Conservation (phyloP, 2,888 invertebrate genomes). For the Mongoloraphidia duomilia region DNA sequence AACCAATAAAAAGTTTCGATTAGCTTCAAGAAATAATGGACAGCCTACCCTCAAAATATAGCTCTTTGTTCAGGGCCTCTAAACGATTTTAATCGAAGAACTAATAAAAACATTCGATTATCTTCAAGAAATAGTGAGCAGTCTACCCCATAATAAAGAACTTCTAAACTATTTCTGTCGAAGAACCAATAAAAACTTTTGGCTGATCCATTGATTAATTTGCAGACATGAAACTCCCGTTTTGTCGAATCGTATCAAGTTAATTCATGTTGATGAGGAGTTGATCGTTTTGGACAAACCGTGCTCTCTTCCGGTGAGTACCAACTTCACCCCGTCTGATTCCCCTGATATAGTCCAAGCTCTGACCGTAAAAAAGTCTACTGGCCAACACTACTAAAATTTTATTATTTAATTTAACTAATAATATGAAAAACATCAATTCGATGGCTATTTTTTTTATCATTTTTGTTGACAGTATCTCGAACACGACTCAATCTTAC, state of each 20-base stretch:
- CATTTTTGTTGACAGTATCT: too few species aligned
- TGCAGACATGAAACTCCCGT: constrained; percentile 80
- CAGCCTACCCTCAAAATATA: neutral
- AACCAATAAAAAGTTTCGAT: too few species aligned
- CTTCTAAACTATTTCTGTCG: neutral
- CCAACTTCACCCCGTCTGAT: constrained; percentile 13
- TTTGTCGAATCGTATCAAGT: constrained; percentile 61
- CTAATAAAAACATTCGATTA: too few species aligned
- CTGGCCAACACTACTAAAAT: too few species aligned
- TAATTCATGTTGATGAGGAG: constrained; percentile 72
- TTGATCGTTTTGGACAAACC: constrained; percentile 82
- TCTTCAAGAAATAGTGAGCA: too few species aligned
- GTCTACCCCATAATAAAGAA: neutral
- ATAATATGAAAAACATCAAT: too few species aligned
- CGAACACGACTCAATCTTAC: too few species aligned
- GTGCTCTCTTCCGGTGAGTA: constrained; percentile 75
- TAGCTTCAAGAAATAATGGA: too few species aligned
- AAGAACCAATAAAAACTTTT: neutral
- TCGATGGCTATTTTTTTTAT: too few species aligned
- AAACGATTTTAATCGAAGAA: neutral
- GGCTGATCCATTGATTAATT: constrained; percentile 13
- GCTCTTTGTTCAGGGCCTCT: neutral
- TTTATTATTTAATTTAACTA: too few species aligned
- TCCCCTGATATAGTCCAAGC: neutral
- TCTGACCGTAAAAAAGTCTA: too few species aligned